phyloP scores from a whole-genome alignment of 2,113 vertebrate species.

The Cyanoliseus patagonus region DNA sequence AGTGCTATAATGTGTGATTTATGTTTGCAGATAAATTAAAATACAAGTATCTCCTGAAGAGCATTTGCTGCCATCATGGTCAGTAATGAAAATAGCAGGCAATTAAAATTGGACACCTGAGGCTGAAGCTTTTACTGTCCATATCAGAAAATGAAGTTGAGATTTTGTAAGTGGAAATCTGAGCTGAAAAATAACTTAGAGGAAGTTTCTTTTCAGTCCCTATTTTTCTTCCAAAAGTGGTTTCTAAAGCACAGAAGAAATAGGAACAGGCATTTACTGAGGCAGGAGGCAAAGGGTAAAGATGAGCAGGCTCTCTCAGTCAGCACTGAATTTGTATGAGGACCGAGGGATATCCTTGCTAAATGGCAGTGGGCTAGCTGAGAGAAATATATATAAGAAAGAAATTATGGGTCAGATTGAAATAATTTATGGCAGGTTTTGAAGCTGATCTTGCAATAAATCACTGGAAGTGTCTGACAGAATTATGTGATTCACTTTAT shows the following conservation, averaged over 20 bases:
- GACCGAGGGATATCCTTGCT: neutral
- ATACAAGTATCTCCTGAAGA: conserved; percentile 66
- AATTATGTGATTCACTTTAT: neutral
- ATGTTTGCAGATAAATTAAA: conserved; percentile 78
- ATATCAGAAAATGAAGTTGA: neutral
- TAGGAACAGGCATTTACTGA: neutral
- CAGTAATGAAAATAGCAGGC: conserved; percentile 63
- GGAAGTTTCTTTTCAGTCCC: neutral
- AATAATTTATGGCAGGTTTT: neutral
- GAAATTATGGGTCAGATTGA: neutral
- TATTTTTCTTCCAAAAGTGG: neutral
- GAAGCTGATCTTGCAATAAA: neutral
- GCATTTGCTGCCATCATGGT: conserved; percentile 51
- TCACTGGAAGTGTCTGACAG: neutral
- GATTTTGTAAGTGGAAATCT: neutral
- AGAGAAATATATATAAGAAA: neutral
- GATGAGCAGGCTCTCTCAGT: neutral
- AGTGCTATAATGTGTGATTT: conserved; percentile 74
- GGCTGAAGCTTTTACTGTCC: conserved; percentile 18
- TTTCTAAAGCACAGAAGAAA: conserved; percentile 22
- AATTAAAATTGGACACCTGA: conserved; percentile 63
- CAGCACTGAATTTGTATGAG: neutral
- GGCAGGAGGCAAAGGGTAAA: neutral
- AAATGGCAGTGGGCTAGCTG: neutral
- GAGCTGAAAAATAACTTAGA: conserved; percentile 21